phyloP scores from a whole-genome alignment of 2,888 invertebrate species.

The Tethea ocularis region DNA sequence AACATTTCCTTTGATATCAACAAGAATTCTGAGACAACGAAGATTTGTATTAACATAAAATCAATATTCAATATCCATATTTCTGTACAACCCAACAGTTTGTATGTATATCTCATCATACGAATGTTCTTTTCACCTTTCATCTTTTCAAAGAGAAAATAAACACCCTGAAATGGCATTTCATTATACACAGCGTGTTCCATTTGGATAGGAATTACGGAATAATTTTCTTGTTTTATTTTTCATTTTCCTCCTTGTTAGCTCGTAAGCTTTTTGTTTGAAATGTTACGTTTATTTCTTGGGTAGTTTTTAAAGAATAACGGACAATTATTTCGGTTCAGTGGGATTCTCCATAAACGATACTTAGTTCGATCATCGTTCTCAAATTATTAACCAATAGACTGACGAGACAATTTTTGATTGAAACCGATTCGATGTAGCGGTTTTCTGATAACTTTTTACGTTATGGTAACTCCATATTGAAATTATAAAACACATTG shows the following conservation, averaged over 20 bases:
- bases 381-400: background rate
- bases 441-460: too few relatives aligned
- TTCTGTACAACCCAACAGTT: slow-evolving; percentile 44
- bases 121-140: slow-evolving; percentile 39
- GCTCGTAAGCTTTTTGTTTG: background rate
- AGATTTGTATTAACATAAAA: slow-evolving; percentile 48
- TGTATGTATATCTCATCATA: slow-evolving; percentile 7
- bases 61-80: slow-evolving; percentile 53
- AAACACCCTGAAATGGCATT: slow-evolving; percentile 48
- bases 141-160: slow-evolving; percentile 46
- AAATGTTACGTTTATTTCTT: background rate
- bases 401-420: too few relatives aligned
- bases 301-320: too few relatives aligned
- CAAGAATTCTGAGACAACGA: slow-evolving; percentile 15
- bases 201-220: slow-evolving; percentile 25
- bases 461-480: too few relatives aligned
- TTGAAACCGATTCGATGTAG: too few relatives aligned
- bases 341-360: too few relatives aligned
- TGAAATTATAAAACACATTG: too few relatives aligned
- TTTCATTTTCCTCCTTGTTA: slow-evolving; percentile 15
- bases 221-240: slow-evolving; percentile 17
- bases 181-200: slow-evolving; percentile 40
- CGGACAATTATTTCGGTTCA: too few relatives aligned
- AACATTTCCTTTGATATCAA: slow-evolving; percentile 7
- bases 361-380: too few relatives aligned